phyloP scores from a whole-genome alignment of 2,888 invertebrate genomes.

The Drosophila dives region DNA sequence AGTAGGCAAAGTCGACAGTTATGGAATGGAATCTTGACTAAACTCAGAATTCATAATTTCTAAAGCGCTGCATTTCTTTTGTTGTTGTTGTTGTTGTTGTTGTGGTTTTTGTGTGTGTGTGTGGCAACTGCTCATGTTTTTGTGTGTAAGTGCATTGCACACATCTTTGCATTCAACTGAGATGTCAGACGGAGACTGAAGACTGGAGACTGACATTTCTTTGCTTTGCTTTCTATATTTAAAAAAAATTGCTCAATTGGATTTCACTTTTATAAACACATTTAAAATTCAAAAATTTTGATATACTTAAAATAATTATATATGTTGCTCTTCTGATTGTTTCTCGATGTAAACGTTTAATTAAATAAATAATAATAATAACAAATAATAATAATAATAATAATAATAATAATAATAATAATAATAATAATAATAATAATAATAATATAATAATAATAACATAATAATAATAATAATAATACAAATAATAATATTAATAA shows the following conservation, averaged over 20 bases:
- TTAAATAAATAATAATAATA: too few relatives aligned
- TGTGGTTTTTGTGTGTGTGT: conserved; percentile 17
- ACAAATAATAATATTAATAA: too few relatives aligned
- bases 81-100: not conserved
- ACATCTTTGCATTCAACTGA: not conserved
- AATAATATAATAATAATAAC: too few relatives aligned
- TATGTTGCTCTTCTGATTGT: not conserved
- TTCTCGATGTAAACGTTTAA: not conserved
- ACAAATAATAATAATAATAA: too few relatives aligned
- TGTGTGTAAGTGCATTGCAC: not conserved
- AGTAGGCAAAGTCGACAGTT: conserved; percentile 58
- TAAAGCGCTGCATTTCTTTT: conserved; percentile 18
- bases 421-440: not conserved
- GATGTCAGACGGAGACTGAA: not conserved
- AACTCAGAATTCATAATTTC: conserved; percentile 53
- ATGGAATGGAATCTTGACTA: conserved; percentile 49
- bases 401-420: too few relatives aligned
- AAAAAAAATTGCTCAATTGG: not conserved
- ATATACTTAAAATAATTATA: not conserved
- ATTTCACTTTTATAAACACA: not conserved
- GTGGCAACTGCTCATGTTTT: conserved; percentile 11
- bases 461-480: too few relatives aligned
- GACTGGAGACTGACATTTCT: not conserved
- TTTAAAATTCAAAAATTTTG: not conserved
- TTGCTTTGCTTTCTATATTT: not conserved